These are phyloP conservation scores for Drosophila helvetica DNA, from an alignment of 2,888 invertebrate species.

Conservation along the genomic window DNA sequence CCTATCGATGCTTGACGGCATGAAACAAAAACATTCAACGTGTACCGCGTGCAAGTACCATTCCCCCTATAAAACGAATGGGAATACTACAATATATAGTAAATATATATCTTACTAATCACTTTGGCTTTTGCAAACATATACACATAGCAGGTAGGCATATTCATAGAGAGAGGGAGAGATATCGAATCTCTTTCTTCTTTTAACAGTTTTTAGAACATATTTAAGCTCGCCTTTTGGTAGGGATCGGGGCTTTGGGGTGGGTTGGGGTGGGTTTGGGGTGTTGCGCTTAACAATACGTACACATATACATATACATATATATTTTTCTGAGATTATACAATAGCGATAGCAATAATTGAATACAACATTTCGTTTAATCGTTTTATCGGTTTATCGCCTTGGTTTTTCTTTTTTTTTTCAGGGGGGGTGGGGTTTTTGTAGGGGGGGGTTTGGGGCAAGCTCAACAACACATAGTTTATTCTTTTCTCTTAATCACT, in stretches of 20 bases:
- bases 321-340: conserved; percentile 6
- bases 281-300: neutral
- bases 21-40: neutral
- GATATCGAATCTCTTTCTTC: too few relatives aligned
- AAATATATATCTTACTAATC: neutral
- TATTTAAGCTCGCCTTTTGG: neutral
- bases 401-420: too few relatives aligned
- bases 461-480: conserved; percentile 6
- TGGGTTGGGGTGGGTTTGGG: too few relatives aligned
- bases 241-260: too few relatives aligned
- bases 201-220: neutral
- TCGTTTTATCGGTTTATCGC: too few relatives aligned
- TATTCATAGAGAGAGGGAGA: neutral
- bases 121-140: conserved; percentile 1
- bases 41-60: neutral
- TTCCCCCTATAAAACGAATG: neutral
- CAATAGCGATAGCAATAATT: conserved; percentile 14
- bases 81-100: neutral
- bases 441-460: neutral
- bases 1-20: neutral
- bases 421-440: neutral
- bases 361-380: conserved; percentile 19
- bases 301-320: conserved; percentile 1
- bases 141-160: neutral
- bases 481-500: conserved; percentile 18